phyloP scores from a whole-genome alignment of 92 coral and sea anemone genomes.

The Epizoanthus ramosus region DNA sequence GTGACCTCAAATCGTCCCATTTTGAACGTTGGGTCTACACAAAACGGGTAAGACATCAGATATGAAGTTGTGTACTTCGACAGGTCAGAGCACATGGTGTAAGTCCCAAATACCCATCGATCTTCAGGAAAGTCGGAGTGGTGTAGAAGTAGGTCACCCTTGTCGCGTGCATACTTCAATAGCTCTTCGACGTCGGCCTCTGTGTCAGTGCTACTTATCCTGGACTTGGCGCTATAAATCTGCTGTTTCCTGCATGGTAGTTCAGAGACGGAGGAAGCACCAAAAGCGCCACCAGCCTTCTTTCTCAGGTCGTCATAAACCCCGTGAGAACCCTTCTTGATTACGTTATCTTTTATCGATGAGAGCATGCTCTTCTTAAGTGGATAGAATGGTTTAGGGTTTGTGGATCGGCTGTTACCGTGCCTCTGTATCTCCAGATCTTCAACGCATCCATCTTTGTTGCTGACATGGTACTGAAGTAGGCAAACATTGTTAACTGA shows the following conservation, averaged over 20 bases:
- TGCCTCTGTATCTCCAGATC: constrained; percentile 35
- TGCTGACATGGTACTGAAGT: constrained; percentile 47
- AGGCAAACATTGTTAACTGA: too few relatives aligned
- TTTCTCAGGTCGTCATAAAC: constrained; percentile 42
- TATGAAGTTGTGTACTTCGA: constrained; percentile 42
- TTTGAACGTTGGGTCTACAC: constrained; percentile 66
- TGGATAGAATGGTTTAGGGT: constrained; percentile 30
- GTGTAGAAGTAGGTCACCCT: constrained; percentile 45
- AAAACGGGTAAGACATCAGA: constrained; percentile 22
- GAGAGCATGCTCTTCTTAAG: constrained; percentile 42
- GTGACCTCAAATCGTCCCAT: constrained; percentile 67
- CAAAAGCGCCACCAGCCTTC: constrained; percentile 47
- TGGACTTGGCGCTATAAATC: constrained; percentile 47
- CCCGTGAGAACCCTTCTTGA: constrained; percentile 9
- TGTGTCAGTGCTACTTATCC: constrained; percentile 13
- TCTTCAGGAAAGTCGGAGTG: constrained; percentile 68
- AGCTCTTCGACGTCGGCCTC: constrained; percentile 54
- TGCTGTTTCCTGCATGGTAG: constrained; percentile 52
- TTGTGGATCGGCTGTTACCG: constrained; percentile 39
- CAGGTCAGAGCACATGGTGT: constrained; percentile 54
- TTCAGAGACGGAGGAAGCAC: constrained; percentile 27
- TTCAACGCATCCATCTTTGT: constrained; percentile 1
- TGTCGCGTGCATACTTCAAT: constrained; percentile 42
- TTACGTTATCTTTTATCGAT: constrained; percentile 10
- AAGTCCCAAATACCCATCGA: constrained; percentile 58